Base-by-base conservation (phyloP, 2,797 vertebrate genomes). In the Mionectes olivaceus region DNA sequence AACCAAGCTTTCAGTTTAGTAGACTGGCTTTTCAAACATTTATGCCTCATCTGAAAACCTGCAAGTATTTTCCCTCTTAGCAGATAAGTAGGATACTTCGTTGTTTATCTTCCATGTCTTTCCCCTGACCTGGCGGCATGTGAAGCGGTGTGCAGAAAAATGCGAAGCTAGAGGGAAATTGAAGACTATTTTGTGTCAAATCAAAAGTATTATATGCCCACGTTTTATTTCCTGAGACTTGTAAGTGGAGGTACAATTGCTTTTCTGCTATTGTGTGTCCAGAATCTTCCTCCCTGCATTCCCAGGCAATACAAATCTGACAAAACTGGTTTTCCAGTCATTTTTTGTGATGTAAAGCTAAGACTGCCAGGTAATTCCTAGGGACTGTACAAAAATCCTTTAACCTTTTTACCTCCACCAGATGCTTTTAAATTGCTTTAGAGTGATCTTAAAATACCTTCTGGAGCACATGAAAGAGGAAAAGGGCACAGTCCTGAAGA, bases 341-440 rank as follows among this genome's bases (percentile, higher is more conserved):
- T 25, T 77, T 94, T 81, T 61, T 77, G 49, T 44, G 43, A 49
- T 30, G 43, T 17, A 84, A 83, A 88, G 3, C 44, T 90, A 61
- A 41, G 32, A 67, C 44, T 79, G 30, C 33, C 74, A 63, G 85
- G 30, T 68, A 88, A 63, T 56, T 81, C 85, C 50, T 27, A 70
- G 61, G 43, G 15, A 81, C 49, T 32, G 7, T 10, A 57, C 28
- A 55, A 27, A 87, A 76, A 87, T 32, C 56, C 50, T 91, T 80
- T 25, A 83, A 82, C 15, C 13, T 77, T 97, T 97, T 96, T 65
- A 94, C 90, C 63, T 90, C 75, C 80, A 59, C 73, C 61, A 94
- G 81, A 89, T 75, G 74, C 70, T 74, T 92, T 90, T 73, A 79
- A 95, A 85, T 37, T 43, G 56, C 68, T 84, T 87, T 61, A 57